These are phyloP conservation scores for Lysandra bellargus DNA, from an alignment of 2,888 invertebrate genomes.

Conservation along the genomic window DNA sequence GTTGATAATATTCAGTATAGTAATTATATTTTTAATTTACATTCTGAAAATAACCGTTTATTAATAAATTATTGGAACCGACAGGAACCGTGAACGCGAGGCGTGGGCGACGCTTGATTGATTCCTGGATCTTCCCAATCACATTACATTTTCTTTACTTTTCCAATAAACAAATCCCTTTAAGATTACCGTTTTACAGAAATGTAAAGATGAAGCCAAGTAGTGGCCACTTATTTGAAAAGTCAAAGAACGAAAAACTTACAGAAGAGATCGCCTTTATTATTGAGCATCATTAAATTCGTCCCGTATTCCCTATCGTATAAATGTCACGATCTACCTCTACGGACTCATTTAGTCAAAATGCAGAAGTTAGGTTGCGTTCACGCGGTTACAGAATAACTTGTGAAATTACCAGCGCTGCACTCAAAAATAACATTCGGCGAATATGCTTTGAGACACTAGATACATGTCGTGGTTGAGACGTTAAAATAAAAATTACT, in stretches of 20 bases:
- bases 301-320: constrained; percentile 12
- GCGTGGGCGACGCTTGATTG: neutral
- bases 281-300: constrained; percentile 11
- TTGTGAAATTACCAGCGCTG: neutral
- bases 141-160: neutral
- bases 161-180: neutral
- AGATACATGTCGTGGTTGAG: neutral
- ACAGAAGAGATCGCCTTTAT: neutral
- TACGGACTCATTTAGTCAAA: constrained; percentile 37
- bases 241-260: neutral
- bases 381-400: neutral
- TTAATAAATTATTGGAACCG: constrained; percentile 5
- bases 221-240: neutral
- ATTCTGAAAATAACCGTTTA: neutral
- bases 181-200: neutral
- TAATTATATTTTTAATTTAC: neutral
- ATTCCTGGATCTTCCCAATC: neutral
- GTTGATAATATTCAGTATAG: neutral
- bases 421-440: neutral
- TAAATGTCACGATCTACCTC: constrained; percentile 21
- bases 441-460: neutral
- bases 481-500: neutral
- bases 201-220: neutral
- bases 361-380: constrained; percentile 49
- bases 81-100: neutral